A percentile compares a stretch with the other conserved stretches of the same genome.
These are phyloP conservation scores for Malurus alboscapulatus DNA, from an alignment of 2,113 vertebrate species.

Conservation along the genomic window DNA sequence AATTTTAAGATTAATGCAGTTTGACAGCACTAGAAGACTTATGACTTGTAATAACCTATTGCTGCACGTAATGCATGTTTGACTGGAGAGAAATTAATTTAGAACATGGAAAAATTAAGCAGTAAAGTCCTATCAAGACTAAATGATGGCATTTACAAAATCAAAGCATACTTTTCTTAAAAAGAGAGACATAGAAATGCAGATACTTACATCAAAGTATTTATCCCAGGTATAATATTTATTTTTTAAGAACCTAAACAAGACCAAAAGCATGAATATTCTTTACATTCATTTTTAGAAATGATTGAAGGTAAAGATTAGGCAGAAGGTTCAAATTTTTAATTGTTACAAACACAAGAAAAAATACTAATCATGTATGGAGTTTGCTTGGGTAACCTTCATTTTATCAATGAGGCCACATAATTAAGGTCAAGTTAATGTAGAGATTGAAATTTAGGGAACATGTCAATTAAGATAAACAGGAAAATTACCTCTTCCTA, in stretches of 20 bases:
- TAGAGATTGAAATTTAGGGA: conserved; percentile 51
- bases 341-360: not conserved
- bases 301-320: not conserved
- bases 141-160: not conserved
- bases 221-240: not conserved
- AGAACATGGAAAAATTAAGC: not conserved
- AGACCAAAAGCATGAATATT: not conserved
- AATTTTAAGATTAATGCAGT: not conserved
- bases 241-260: not conserved
- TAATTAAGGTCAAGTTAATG: conserved; percentile 57
- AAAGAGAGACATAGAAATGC: not conserved
- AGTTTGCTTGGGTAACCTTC: conserved; percentile 12
- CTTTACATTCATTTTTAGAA: not conserved
- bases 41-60: not conserved
- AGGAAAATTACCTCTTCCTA: conserved; percentile 54
- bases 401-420: conserved; percentile 36
- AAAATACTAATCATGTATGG: not conserved
- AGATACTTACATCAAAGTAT: not conserved
- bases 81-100: not conserved
- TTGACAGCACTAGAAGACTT: not conserved
- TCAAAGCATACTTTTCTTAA: not conserved
- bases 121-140: not conserved
- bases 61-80: not conserved
- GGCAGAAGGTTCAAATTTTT: not conserved
- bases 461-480: conserved; percentile 54